phyloP scores from a whole-genome alignment of 1,140 invertebrate genomes.

The Caenorhabditis briggsae region DNA sequence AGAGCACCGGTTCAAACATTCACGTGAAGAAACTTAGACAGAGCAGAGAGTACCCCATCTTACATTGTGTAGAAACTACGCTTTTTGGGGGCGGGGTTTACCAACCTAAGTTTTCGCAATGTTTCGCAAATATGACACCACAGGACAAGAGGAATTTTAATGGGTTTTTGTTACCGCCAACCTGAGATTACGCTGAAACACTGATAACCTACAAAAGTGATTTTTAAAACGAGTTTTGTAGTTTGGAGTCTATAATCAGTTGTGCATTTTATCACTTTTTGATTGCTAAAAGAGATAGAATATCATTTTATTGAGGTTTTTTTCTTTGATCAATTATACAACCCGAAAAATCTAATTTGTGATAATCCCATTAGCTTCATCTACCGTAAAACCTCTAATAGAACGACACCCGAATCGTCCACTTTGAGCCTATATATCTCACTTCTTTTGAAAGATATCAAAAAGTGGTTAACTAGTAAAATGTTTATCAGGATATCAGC shows the following conservation, averaged over 20 bases:
- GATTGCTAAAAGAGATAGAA: too few relatives aligned
- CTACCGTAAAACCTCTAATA: too few relatives aligned
- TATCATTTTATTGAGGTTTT: too few relatives aligned
- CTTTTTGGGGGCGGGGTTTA: background rate
- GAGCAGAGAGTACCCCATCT: slow-evolving; percentile 16
- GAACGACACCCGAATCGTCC: too few relatives aligned
- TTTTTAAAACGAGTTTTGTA: background rate
- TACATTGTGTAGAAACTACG: slow-evolving; percentile 41
- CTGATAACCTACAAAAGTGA: background rate
- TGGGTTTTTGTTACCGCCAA: background rate
- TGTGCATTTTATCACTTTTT: background rate
- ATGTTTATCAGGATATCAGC: too few relatives aligned
- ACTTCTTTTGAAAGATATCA: too few relatives aligned
- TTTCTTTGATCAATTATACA: too few relatives aligned
- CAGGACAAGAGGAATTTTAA: background rate
- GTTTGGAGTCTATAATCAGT: background rate
- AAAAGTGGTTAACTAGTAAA: too few relatives aligned
- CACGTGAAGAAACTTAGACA: slow-evolving; percentile 21
- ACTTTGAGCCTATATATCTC: too few relatives aligned
- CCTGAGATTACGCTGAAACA: background rate
- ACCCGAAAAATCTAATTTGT: too few relatives aligned
- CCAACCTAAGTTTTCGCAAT: slow-evolving; percentile 25
- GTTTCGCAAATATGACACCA: background rate
- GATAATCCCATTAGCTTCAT: too few relatives aligned
- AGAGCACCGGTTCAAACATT: slow-evolving; percentile 44